Percentiles rank a stretch among this genome's conserved stretches.
phyloP scores from a whole-genome alignment of 2,113 vertebrate genomes.

The Diadophis punctatus region DNA sequence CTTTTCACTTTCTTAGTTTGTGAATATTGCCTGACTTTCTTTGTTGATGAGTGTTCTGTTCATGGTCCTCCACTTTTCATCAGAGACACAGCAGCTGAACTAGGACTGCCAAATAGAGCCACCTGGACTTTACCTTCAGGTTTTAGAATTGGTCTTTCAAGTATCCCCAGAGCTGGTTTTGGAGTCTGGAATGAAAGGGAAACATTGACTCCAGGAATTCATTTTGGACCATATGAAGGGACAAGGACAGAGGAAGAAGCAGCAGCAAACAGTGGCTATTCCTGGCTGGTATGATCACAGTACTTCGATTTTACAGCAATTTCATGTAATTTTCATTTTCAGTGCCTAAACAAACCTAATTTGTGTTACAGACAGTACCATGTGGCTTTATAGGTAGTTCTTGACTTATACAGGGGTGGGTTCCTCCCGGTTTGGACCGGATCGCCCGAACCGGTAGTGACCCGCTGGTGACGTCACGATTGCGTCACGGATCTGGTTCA shows the following conservation, averaged over 20 bases:
- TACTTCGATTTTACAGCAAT: neutral
- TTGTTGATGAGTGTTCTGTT: slow-evolving; percentile 65
- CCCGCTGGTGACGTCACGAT: no score
- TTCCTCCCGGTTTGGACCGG: no score
- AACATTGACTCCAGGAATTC: slow-evolving; percentile 69
- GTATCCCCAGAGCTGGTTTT: slow-evolving; percentile 73
- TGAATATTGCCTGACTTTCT: slow-evolving; percentile 73
- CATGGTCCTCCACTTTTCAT: slow-evolving; percentile 69
- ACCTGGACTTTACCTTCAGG: slow-evolving; percentile 76
- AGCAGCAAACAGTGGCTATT: slow-evolving; percentile 71
- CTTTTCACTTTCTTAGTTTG: slow-evolving; percentile 65
- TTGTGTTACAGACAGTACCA: neutral
- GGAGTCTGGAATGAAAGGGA: slow-evolving; percentile 77
- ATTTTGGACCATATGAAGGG: slow-evolving; percentile 81
- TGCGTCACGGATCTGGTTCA: no score
- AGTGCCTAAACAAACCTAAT: neutral
- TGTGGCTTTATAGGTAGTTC: neutral
- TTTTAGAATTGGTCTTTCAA: slow-evolving; percentile 71
- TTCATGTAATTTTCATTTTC: neutral
- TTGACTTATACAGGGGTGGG: neutral
- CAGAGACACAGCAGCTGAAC: slow-evolving; percentile 64
- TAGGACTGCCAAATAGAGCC: slow-evolving; percentile 67
- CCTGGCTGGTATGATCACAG: slow-evolving; percentile 76
- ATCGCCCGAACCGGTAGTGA: no score
- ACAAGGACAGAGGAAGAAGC: slow-evolving; percentile 67